Percentiles rank a stretch among this genome's conserved stretches.
phyloP scores from a whole-genome alignment of 2,797 vertebrate genomes.

The Cuniculus paca region DNA sequence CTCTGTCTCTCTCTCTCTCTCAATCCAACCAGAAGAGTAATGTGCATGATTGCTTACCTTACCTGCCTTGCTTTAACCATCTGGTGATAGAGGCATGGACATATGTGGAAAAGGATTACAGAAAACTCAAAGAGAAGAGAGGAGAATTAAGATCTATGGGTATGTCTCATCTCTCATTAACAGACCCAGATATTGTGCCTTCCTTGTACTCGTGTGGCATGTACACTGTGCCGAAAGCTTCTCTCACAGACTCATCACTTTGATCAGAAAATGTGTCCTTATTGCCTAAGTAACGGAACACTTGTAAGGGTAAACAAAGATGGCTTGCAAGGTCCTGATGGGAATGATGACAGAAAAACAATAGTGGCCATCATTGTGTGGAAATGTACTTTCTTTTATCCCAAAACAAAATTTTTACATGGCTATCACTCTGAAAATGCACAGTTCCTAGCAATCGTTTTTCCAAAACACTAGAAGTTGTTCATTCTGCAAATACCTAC shows the following conservation, averaged over 20 bases:
- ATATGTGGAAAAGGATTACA: neutral
- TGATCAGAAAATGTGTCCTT: neutral
- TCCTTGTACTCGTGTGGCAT: neutral
- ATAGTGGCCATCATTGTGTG: neutral
- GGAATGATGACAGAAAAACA: neutral
- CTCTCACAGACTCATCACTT: neutral
- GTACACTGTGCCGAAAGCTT: neutral
- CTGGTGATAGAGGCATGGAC: neutral
- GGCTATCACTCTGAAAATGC: neutral
- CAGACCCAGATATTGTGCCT: neutral
- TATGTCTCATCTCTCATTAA: too few species aligned
- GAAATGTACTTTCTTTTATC: neutral
- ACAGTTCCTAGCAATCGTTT: neutral
- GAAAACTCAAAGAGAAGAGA: neutral
- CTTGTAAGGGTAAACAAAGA: neutral
- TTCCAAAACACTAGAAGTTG: neutral
- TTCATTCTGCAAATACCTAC: neutral
- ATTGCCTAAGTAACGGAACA: neutral
- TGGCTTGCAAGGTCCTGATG: neutral
- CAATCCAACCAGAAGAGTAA: neutral
- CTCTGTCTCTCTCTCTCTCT: neutral
- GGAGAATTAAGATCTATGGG: neutral
- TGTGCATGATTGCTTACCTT: neutral
- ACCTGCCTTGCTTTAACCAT: neutral
- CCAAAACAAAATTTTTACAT: neutral